These are phyloP conservation scores for Sebastes fasciatus DNA, from an alignment of 2,113 vertebrate genomes.

Conservation along the genomic window DNA sequence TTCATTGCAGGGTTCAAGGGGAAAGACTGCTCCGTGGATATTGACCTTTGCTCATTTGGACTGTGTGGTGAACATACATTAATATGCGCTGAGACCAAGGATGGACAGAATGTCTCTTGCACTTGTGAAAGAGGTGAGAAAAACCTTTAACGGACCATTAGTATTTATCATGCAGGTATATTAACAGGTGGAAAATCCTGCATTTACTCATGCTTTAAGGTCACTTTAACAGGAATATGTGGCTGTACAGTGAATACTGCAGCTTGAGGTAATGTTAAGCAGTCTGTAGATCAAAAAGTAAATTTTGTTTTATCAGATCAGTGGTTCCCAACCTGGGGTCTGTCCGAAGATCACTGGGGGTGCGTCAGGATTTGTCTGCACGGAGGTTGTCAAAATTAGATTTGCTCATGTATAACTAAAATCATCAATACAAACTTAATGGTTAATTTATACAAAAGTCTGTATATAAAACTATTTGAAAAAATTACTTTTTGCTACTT, in stretches of 20 bases:
- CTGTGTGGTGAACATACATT: slow-evolving; percentile 74
- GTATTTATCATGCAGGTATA: neutral
- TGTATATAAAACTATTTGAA: no score
- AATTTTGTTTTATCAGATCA: neutral
- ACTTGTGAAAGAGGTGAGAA: slow-evolving; percentile 73
- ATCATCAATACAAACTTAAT: no score
- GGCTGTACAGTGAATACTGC: neutral
- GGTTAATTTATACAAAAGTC: no score
- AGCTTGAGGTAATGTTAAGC: neutral
- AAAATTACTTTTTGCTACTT: no score
- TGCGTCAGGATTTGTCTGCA: no score
- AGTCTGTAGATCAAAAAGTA: neutral
- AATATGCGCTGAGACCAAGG: slow-evolving; percentile 69
- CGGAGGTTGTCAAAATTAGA: no score
- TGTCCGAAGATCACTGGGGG: no score
- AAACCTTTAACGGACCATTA: slow-evolving; percentile 12
- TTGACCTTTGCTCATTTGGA: slow-evolving; percentile 77
- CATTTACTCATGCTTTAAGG: slow-evolving; percentile 12
- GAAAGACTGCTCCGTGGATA: slow-evolving; percentile 76
- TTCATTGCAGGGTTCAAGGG: slow-evolving; percentile 74
- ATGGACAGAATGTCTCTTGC: slow-evolving; percentile 77
- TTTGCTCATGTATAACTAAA: no score
- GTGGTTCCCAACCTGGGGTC: no score
- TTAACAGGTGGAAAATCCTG: neutral
- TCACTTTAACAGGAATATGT: neutral